Percentiles rank a stretch among this genome's conserved stretches.
These are phyloP conservation scores for Melanaphis sacchari DNA, from an alignment of 1,140 invertebrate genomes.

Conservation along the genomic window DNA sequence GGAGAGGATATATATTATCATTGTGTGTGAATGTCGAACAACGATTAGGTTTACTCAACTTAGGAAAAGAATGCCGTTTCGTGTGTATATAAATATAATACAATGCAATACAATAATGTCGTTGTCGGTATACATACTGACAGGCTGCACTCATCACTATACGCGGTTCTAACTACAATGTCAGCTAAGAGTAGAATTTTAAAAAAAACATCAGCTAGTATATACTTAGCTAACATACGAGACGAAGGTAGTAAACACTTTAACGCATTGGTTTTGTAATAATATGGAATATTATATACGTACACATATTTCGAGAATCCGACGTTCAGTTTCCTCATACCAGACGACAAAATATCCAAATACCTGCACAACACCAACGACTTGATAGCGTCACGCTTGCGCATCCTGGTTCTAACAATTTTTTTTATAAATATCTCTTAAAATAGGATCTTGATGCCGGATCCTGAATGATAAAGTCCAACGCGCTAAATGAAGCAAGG, in stretches of 20 bases:
- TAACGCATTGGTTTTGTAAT: neutral
- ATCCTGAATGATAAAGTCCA: neutral
- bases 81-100: neutral
- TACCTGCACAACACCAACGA: conserved; percentile 19
- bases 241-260: neutral
- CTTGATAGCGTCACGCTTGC: neutral
- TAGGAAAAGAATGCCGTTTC: conserved; percentile 32
- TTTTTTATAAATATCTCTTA: neutral
- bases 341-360: conserved; percentile 7
- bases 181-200: neutral
- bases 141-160: neutral
- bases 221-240: neutral
- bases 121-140: neutral
- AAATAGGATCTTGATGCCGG: neutral
- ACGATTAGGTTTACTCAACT: conserved; percentile 47
- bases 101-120: neutral
- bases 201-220: neutral
- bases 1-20: neutral
- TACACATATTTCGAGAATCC: conserved; percentile 41
- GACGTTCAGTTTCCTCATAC: conserved; percentile 2
- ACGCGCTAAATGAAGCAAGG: neutral
- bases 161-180: neutral
- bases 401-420: neutral
- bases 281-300: conserved; percentile 6
- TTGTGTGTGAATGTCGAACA: conserved; percentile 32